phyloP scores from a whole-genome alignment of 2,797 vertebrate genomes.

The Saguinus oedipus region DNA sequence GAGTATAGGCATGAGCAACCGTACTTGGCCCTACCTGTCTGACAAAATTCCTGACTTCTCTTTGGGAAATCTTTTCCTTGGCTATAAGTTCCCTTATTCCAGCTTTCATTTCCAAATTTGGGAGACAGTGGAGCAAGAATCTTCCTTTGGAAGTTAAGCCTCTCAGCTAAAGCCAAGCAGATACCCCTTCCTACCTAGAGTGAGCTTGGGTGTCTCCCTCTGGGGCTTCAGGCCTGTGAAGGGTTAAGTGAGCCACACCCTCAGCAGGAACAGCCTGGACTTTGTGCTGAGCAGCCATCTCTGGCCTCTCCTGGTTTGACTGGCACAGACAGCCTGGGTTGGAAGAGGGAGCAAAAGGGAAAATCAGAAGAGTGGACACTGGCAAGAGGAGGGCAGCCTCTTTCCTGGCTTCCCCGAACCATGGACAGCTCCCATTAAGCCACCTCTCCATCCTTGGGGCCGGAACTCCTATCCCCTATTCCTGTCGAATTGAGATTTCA shows the following conservation, averaged over 20 bases:
- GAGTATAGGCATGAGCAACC: not conserved
- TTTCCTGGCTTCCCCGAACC: conserved; percentile 27
- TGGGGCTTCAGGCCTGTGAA: not conserved
- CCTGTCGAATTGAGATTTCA: not conserved
- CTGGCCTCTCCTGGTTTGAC: conserved; percentile 33
- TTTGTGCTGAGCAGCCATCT: conserved; percentile 74
- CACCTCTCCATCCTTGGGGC: not conserved
- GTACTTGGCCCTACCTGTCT: not conserved
- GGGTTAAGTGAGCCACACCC: conserved; percentile 74
- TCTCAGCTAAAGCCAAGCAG: not conserved
- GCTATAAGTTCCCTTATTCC: not conserved
- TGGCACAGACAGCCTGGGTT: not conserved
- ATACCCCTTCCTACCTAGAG: not conserved
- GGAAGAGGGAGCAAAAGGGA: conserved; percentile 31
- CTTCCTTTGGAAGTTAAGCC: not conserved
- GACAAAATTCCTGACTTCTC: not conserved
- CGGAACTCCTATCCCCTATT: not conserved
- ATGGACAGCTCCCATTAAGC: conserved; percentile 77
- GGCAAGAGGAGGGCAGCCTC: not conserved
- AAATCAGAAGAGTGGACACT: conserved; percentile 19
- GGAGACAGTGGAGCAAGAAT: not conserved
- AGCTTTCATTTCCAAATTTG: conserved; percentile 6
- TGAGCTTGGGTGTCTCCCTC: not conserved
- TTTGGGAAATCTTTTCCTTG: conserved; percentile 8
- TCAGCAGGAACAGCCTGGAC: conserved; percentile 58